Conservation (phyloP, 2,888 invertebrate genomes). For the Orthosia gracilis region DNA sequence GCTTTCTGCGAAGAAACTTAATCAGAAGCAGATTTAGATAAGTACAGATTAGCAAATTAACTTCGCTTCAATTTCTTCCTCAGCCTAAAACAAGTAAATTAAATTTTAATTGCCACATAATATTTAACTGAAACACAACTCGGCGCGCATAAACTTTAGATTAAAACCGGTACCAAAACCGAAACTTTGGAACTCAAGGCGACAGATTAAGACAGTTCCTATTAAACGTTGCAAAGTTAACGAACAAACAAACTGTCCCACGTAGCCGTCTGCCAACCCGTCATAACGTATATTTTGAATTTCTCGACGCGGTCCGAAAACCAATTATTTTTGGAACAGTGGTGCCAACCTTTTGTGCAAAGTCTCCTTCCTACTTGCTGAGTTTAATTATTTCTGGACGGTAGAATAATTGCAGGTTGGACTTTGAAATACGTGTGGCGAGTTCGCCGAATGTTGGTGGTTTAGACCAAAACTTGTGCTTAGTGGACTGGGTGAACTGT, state of each 20-base stretch:
- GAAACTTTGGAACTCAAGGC: slow-evolving; percentile 55
- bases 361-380: slow-evolving; percentile 62
- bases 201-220: slow-evolving; percentile 66
- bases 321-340: slow-evolving; percentile 79
- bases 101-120: slow-evolving; percentile 36
- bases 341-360: slow-evolving; percentile 67
- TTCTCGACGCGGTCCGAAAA: slow-evolving; percentile 74
- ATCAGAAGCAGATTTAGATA: background rate
- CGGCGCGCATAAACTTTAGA: slow-evolving; percentile 35
- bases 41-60: background rate
- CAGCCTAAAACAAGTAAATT: background rate
- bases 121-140: slow-evolving; percentile 34
- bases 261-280: slow-evolving; percentile 58
- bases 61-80: background rate
- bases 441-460: slow-evolving; percentile 57
- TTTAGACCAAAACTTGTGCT: slow-evolving; percentile 57
- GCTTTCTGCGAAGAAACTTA: background rate
- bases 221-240: slow-evolving; percentile 64
- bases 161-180: slow-evolving; percentile 41
- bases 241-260: slow-evolving; percentile 67
- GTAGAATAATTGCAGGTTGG: slow-evolving; percentile 69
- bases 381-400: slow-evolving; percentile 73
- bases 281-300: slow-evolving; percentile 66
- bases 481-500: slow-evolving; percentile 30
- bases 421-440: slow-evolving; percentile 70